Percentiles rank a stretch among this genome's conserved stretches.
Conservation (phyloP, 2,888 invertebrate species). For the Andrena trimmerana region DNA sequence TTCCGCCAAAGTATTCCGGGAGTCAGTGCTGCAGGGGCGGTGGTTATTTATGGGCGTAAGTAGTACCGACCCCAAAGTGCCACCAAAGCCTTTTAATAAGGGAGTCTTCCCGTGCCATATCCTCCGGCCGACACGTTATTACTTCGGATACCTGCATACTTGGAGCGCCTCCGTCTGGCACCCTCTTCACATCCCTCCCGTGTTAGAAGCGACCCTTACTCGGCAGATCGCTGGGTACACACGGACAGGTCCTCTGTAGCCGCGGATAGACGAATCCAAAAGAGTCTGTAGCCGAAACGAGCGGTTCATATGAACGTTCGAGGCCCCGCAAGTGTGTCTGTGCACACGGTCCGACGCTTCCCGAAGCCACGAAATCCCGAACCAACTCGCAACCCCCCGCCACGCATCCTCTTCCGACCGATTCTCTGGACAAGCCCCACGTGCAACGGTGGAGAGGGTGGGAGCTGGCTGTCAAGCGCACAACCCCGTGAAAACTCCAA, state of each 20-base stretch:
- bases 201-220: neutral
- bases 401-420: conserved; percentile 26
- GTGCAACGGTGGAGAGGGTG: neutral
- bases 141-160: conserved; percentile 74
- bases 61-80: conserved; percentile 71
- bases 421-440: conserved; percentile 25
- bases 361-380: conserved; percentile 26
- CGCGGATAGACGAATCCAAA: conserved; percentile 15
- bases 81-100: conserved; percentile 79
- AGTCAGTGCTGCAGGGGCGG: conserved; percentile 11
- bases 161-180: conserved; percentile 60
- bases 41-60: conserved; percentile 73
- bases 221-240: neutral
- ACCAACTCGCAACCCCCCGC: neutral
- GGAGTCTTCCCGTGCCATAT: conserved; percentile 55
- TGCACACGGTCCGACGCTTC: neutral
- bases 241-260: conserved; percentile 1
- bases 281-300: conserved; percentile 24
- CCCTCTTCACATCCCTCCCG: neutral
- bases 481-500: conserved; percentile 47
- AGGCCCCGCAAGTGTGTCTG: neutral
- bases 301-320: neutral
- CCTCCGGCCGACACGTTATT: conserved; percentile 74
- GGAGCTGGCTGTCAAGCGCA: conserved; percentile 65
- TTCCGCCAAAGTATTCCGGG: conserved; percentile 31